Conservation (phyloP, 92 coral and sea anemone species). For the Parazoanthus swiftii region DNA sequence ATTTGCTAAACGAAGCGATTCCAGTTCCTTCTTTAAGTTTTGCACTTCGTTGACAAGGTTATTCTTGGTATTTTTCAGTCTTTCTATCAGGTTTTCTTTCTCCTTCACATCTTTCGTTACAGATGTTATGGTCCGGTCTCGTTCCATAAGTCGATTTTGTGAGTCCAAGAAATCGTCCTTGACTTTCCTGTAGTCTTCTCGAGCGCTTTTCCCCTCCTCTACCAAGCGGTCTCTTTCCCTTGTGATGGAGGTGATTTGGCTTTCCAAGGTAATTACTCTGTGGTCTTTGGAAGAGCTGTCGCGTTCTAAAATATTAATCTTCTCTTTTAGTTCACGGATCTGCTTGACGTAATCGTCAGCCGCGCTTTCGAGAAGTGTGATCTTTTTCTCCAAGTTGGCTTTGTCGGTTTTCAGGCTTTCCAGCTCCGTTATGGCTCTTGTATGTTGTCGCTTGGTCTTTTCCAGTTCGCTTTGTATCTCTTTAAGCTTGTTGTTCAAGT, state of each 20-base stretch:
- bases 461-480: conserved; percentile 81
- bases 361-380: conserved; percentile 51
- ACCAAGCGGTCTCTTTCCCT: conserved; percentile 83
- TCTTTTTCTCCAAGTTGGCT: conserved; percentile 74
- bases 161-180: conserved; percentile 72
- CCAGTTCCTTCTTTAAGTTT: conserved; percentile 84
- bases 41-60: conserved; percentile 67
- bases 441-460: conserved; percentile 75
- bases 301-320: conserved; percentile 75
- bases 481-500: conserved; percentile 76
- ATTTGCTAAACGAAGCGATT: conserved; percentile 70
- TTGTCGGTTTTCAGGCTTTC: conserved; percentile 69
- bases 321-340: conserved; percentile 68
- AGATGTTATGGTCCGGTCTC: conserved; percentile 72
- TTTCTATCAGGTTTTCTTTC: conserved; percentile 70
- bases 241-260: conserved; percentile 66
- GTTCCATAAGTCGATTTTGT: conserved; percentile 77
- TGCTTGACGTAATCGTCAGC: conserved; percentile 73
- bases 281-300: conserved; percentile 75
- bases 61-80: conserved; percentile 72
- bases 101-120: conserved; percentile 81
- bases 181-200: conserved; percentile 81
- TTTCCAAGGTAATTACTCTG: conserved; percentile 68
- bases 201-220: conserved; percentile 60
- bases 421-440: conserved; percentile 53